Base-by-base conservation (phyloP, 1,140 invertebrate species). In the Epicauta chinensis region DNA sequence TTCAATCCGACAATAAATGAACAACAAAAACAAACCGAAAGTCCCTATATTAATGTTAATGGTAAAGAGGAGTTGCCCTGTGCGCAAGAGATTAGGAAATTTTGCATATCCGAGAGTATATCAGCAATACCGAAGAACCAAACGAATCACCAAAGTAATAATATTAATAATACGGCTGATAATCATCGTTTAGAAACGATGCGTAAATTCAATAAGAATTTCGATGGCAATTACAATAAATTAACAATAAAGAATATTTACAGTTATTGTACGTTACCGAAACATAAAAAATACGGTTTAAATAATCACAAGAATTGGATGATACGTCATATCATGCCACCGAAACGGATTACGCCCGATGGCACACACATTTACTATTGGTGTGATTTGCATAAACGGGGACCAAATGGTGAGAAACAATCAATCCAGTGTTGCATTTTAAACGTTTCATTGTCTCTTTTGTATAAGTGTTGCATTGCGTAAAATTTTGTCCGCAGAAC, bases 351-450 rank as follows among this genome's bases (percentile, higher is more conserved):
- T 58, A 87, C 85, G 31, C 82, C 85, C 16, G 86, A 89, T 73
- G 86, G 86, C 57, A 89, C 86, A 16, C 80, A 82, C 59, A 84
- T 89, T 70, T 87, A 86, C 77, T 89, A 88, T 73, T 88, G 86
- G 86, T 89, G 86, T 73, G 86, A 89, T 71, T 63, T 83, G 62
- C 76, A 78, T 51, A 76, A 77, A 54, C 74, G 73, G 58, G 66
- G 65, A 46, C 59, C 63, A 34, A 70, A 75, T 68, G 79, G 78
- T 79, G 71, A 59, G 58, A 29, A n/a, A n/a, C n/a, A n/a, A n/a
- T n/a, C 14, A 39, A 30, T 16, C 17, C 4, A 36, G n/a, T 10
- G 35, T 12, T 36, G 5, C n/a, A n/a, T 12, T 2, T 41, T 41
- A 5, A 41, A 41, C n/a, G 6, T 37, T 2, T 41, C 5, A 29